Evolutionary conservation across 2,113 vertebrate genomes (phyloP), one percentile per base, ranked within the genome.

Genomic region (Ptychochromis oligacanthus): DNA sequence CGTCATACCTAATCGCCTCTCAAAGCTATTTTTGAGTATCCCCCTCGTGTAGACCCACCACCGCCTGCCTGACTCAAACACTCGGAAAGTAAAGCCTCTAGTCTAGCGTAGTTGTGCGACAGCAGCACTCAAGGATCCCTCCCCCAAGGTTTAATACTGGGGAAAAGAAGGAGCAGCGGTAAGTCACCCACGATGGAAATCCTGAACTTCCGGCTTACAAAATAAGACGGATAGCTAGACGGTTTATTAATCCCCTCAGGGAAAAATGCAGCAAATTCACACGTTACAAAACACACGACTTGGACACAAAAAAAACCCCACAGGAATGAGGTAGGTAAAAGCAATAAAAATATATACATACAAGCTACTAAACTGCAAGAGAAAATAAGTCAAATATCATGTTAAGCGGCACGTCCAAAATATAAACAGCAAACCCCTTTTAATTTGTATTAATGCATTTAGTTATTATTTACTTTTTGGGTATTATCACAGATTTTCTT

Each of bases 91-190:
- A 74, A 54, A 85, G 87, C 55, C 61, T 59, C 75, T 75, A 83
- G 84, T 83, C 85, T 49, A 15, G 87, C 64, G 88, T 93, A 92
- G 93, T 92, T 95, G 87, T 87, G 91, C 91, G 88, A 90, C 89
- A 88, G 65, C 88, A 88, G 58, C 80, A 67, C 87, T 83, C 85
- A 62, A 81, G 77, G 88, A 92, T 92, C 93, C 93, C 93, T 94
- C 93, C 93, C 80, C 85, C 78, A 84, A 84, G 90, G 75, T 60
- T 93, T 90, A 86, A 86, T 52, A 75, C 65, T 86, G 80, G 86
- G 43, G 75, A 90, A 91, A 86, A 89, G 64, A 64, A 57, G 87
- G 75, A 86, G 54, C 12, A 65, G 31, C 20, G 79, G 52, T 17
- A 86, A 77, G 34, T 3, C 8, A n/a, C 0, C 12, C 15, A 13